These are phyloP conservation scores for Papilio polyxenes DNA, from an alignment of 1,140 invertebrate species.

Conservation along the genomic window DNA sequence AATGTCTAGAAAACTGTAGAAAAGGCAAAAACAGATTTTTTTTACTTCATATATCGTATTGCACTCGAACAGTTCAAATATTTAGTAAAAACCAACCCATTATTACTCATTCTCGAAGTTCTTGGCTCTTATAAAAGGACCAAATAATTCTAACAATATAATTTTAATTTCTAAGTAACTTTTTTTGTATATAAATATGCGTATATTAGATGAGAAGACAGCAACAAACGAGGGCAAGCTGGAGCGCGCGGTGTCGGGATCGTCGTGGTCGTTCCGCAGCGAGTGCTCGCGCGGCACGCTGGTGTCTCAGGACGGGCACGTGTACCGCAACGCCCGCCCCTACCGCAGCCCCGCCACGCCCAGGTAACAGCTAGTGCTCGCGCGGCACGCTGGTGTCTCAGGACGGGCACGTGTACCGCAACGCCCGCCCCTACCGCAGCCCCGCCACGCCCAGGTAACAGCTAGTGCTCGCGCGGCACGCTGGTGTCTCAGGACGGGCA, in stretches of 20 bases:
- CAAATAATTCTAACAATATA: no score
- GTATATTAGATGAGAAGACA: constrained; percentile 49
- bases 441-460: neutral
- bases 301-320: constrained; percentile 75
- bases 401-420: constrained; percentile 41
- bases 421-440: constrained; percentile 60
- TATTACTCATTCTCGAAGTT: no score
- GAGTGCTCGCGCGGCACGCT: constrained; percentile 74
- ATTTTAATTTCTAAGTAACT: no score
- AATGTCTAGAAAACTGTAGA: no score
- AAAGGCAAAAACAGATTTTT: no score
- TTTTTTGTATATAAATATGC: neutral
- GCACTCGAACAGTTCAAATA: no score
- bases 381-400: constrained; percentile 28
- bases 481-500: no score
- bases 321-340: constrained; percentile 70
- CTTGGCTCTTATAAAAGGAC: no score
- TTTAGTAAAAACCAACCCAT: no score
- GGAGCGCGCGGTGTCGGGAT: constrained; percentile 49
- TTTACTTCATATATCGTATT: no score
- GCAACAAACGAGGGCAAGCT: constrained; percentile 59
- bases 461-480: constrained; percentile 27
- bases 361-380: constrained; percentile 48
- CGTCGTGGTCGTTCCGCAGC: constrained; percentile 63
- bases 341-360: constrained; percentile 52